Evolutionary conservation across 37 sponge, comb jelly and placozoan species (phyloP).

Genomic region (Aphrocallistes beatrix): DNA sequence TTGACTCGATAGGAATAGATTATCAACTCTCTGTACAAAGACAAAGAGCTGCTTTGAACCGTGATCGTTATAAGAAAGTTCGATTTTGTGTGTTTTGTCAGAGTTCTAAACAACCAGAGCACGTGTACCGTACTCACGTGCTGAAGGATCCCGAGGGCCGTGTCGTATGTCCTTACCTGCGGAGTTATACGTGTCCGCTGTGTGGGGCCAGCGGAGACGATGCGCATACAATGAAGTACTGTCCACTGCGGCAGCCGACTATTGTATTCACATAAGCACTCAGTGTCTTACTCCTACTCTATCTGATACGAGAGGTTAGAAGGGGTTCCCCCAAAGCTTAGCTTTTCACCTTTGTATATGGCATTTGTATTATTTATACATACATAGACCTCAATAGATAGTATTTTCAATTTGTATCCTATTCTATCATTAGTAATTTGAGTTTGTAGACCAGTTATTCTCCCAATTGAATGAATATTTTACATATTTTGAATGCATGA

Average conservation of each 20-base stretch:
- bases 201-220: neutral
- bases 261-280: slow-evolving; percentile 1
- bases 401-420: too few relatives aligned
- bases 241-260: neutral
- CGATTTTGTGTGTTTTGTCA: neutral
- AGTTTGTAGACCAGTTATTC: too few relatives aligned
- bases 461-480: too few relatives aligned
- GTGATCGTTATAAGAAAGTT: neutral
- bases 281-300: neutral
- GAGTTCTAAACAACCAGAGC: neutral
- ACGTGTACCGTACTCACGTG: neutral
- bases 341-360: too few relatives aligned
- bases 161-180: neutral
- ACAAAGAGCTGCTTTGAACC: neutral
- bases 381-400: too few relatives aligned
- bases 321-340: neutral
- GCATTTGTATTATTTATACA: too few relatives aligned
- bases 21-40: neutral
- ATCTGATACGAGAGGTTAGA: slow-evolving; percentile 10
- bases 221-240: neutral
- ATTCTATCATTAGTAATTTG: too few relatives aligned
- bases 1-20: neutral
- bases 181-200: neutral
- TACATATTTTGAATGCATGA: too few relatives aligned
- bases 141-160: neutral